A percentile compares a stretch with the other conserved stretches of the same genome.
Conservation (phyloP, 2,888 invertebrate genomes). For the Leucoptera coffeella region DNA sequence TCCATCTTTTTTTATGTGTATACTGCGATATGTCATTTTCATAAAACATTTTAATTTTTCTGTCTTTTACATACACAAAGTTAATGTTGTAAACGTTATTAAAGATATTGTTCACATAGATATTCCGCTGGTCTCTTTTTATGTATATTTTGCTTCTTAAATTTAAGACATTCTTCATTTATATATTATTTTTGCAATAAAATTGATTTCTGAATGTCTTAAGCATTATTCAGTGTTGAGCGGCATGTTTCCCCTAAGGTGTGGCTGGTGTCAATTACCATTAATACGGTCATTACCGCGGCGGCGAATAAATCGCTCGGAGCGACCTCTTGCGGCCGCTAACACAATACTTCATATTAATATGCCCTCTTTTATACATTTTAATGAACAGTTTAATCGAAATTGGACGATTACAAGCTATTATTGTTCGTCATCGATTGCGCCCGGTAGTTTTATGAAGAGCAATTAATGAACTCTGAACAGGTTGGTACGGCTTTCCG, state of each 20-base stretch:
- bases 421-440: constrained; percentile 6
- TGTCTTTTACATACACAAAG: too few species aligned
- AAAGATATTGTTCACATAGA: too few species aligned
- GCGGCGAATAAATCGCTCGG: constrained; percentile 34
- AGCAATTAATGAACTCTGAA: constrained; percentile 5
- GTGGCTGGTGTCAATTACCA: constrained; percentile 39
- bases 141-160: too few species aligned
- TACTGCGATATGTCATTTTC: too few species aligned
- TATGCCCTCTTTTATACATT: constrained; percentile 11
- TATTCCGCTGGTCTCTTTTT: too few species aligned
- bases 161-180: too few species aligned
- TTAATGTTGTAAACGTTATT: too few species aligned
- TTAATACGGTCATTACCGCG: constrained; percentile 36
- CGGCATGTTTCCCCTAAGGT: constrained; percentile 18
- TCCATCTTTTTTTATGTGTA: too few species aligned
- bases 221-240: constrained; percentile 17
- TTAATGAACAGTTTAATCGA: constrained; percentile 11
- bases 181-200: too few species aligned
- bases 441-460: constrained; percentile 4
- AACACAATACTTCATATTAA: constrained; percentile 12
- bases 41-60: too few species aligned
- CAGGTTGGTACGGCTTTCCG: constrained; percentile 3
- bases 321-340: constrained; percentile 10
- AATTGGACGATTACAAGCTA: constrained; percentile 7
- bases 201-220: too few species aligned